Evolutionary conservation across 1,140 invertebrate genomes (phyloP).

Genomic region (Sinonovacula constricta): DNA sequence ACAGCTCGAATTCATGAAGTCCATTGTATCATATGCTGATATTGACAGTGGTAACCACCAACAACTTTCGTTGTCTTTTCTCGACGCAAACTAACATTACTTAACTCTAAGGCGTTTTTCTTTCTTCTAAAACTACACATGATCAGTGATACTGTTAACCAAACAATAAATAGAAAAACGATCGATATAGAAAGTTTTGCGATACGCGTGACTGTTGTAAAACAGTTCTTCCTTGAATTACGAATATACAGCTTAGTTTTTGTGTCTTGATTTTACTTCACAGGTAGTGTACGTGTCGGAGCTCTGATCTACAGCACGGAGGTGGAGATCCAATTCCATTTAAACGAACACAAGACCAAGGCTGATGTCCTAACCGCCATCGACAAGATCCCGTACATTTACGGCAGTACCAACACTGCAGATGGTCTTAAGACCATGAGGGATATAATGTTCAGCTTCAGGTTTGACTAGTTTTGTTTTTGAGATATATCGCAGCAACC

Average conservation of each 20-base stretch:
- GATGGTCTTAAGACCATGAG: constrained; percentile 59
- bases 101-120: no score
- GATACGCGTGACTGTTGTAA: no score
- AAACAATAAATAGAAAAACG: no score
- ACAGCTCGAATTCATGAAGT: constrained; percentile 57
- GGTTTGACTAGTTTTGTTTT: constrained; percentile 10
- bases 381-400: constrained; percentile 56
- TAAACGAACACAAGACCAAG: constrained; percentile 50
- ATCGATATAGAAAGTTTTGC: no score
- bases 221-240: no score
- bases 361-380: constrained; percentile 48
- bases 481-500: no score
- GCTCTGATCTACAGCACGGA: constrained; percentile 59
- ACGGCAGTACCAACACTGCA: constrained; percentile 64
- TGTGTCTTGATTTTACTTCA: no score
- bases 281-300: constrained; percentile 56
- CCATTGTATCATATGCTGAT: constrained; percentile 52
- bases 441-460: constrained; percentile 37
- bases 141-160: no score
- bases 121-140: no score
- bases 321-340: constrained; percentile 57
- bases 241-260: no score
- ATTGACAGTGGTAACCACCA: constrained; percentile 56
- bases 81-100: no score
- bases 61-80: no score